Evolutionary conservation across 1,140 invertebrate genomes (phyloP).

Genomic region (Pseudomyrmex gracilis): DNA sequence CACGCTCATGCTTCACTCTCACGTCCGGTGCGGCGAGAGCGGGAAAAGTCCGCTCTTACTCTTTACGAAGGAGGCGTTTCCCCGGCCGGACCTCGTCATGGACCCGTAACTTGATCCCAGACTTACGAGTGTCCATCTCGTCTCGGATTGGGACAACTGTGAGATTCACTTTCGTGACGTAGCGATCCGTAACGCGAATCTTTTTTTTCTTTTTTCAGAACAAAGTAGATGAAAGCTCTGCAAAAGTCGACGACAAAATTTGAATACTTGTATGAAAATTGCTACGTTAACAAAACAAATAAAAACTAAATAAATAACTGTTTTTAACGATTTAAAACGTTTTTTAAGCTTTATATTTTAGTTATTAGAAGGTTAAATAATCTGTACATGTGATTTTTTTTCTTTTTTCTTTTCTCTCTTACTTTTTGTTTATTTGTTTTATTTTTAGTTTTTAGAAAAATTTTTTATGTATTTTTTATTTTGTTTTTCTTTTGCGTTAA

Average conservation of each 20-base stretch:
- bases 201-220: background rate
- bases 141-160: too few species aligned
- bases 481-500: too few species aligned
- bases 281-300: too few species aligned
- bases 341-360: too few species aligned
- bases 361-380: too few species aligned
- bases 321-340: too few species aligned
- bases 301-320: too few species aligned
- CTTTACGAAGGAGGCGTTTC: conserved; percentile 52
- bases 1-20: conserved; percentile 72
- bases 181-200: background rate
- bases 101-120: conserved; percentile 23
- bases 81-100: conserved; percentile 3
- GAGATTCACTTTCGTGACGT: conserved; percentile 50
- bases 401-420: too few species aligned
- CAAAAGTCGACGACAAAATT: background rate
- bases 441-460: too few species aligned
- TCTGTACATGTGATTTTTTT: too few species aligned
- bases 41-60: conserved; percentile 73
- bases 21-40: conserved; percentile 57
- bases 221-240: conserved; percentile 1
- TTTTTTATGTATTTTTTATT: too few species aligned
- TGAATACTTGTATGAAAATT: background rate
- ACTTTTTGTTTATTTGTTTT: too few species aligned
- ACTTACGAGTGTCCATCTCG: conserved; percentile 8